Evolutionary conservation across 1,140 invertebrate species (phyloP).

Genomic region (Drosophila punjabiensis): DNA sequence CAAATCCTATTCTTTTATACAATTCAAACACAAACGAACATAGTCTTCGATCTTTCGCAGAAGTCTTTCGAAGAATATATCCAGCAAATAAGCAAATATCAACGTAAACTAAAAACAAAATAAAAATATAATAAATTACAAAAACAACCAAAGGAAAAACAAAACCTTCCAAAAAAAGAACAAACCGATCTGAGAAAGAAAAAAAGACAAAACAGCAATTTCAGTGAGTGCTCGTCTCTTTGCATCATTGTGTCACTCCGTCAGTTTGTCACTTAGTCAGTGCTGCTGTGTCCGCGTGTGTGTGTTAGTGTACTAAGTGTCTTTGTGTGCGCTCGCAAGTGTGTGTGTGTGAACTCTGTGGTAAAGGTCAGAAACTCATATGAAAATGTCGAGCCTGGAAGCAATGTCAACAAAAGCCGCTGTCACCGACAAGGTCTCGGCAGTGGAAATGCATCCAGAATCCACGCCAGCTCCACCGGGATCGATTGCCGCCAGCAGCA

Average conservation of each 20-base stretch:
- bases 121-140: neutral
- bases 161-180: constrained; percentile 30
- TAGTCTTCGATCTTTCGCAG: constrained; percentile 12
- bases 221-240: constrained; percentile 38
- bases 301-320: constrained; percentile 10
- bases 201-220: constrained; percentile 55
- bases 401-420: constrained; percentile 60
- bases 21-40: neutral
- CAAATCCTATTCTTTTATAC: neutral
- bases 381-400: constrained; percentile 71
- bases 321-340: neutral
- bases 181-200: constrained; percentile 10
- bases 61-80: neutral
- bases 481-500: constrained; percentile 33
- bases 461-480: constrained; percentile 10
- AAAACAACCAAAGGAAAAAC: constrained; percentile 34
- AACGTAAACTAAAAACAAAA: neutral
- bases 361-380: constrained; percentile 67
- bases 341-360: constrained; percentile 36
- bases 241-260: constrained; percentile 25
- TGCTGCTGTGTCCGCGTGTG: neutral
- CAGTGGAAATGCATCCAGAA: constrained; percentile 33
- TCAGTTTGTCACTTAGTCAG: constrained; percentile 23
- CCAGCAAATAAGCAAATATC: neutral
- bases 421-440: constrained; percentile 31